Evolutionary conservation across 2,888 invertebrate genomes (phyloP).

Genomic region (Bugula neritina): DNA sequence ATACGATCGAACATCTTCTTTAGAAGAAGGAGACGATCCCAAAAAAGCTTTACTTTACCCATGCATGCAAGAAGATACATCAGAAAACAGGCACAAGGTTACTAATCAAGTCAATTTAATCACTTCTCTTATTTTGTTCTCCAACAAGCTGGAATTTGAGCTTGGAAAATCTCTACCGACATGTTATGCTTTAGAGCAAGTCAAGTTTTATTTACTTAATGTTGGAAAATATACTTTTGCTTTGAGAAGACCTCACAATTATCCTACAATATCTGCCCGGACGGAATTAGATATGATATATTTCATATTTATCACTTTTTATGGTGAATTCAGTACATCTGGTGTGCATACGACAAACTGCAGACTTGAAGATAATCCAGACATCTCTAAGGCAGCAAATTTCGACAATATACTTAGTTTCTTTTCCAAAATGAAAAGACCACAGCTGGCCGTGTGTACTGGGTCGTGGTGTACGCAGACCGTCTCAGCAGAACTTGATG

Average conservation of each 20-base stretch:
- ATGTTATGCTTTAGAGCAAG: neutral
- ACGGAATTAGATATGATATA: neutral
- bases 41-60: slow-evolving; percentile 12
- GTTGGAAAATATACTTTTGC: slow-evolving; percentile 13
- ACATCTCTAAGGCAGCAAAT: neutral
- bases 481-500: neutral
- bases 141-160: neutral
- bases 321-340: neutral
- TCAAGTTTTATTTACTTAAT: slow-evolving; percentile 1
- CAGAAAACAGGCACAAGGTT: neutral
- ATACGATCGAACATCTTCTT: slow-evolving; percentile 9
- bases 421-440: neutral
- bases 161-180: neutral
- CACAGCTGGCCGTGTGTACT: neutral
- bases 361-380: neutral
- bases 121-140: neutral
- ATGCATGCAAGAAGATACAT: neutral
- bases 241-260: neutral
- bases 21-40: slow-evolving; percentile 15
- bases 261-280: neutral
- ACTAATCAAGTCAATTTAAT: neutral
- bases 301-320: slow-evolving; percentile 13
- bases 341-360: neutral
- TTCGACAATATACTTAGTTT: neutral
- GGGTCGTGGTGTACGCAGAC: slow-evolving; percentile 12